Base-by-base conservation (phyloP, 2,888 invertebrate genomes). In the Tiphia femorata region DNA sequence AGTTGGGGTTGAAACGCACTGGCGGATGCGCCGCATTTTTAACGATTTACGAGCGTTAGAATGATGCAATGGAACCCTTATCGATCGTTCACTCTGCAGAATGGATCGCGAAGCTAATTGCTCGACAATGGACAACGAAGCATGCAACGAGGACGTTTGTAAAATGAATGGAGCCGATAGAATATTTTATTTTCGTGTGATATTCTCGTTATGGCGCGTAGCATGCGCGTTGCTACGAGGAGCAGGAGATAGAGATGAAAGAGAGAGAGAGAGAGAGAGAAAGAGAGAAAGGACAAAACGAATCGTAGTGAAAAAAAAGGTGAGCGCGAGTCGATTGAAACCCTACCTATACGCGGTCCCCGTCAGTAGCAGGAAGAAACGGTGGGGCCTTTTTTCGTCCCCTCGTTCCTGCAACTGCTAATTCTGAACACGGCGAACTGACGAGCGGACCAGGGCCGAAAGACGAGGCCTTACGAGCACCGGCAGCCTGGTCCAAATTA, bases 401-500 rank as follows among this genome's bases (percentile, higher is more conserved):
- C n/a, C n/a, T n/a, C n/a, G 21, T 44, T 44, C 30, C 27, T 19
- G n/a, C 30, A 29, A 23, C 38, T 29, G 27, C 23, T 49, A 55
- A 49, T 55, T 40, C 42, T 12, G 33, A 33, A 49, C 49, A 44
- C n/a, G n/a, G n/a, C n/a, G 46, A 49, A 27, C 29, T 35, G 37
- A 48, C 27, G 37, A 37, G 16, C 35, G 43, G 27, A n/a, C n/a
- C n/a, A n/a, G n/a, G n/a, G 12, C 12, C 33, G 33, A 33, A 33
- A 33, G 33, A 33, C 33, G 6, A 12, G 29, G 29, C n/a, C n/a
- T n/a, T n/a, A 12, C 6, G 29, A 12, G 12, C 12, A n/a, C 10
- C 12, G 29, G 10, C 29, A 29, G 2, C 29, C 6, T n/a, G n/a
- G n/a, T n/a, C 25, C 37, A 54, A 48, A 65, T 66, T 65, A 63